Evolutionary conservation across 2,797 vertebrate genomes (phyloP), one percentile per base, ranked within the genome.

Genomic region (Anguilla obscura): DNA sequence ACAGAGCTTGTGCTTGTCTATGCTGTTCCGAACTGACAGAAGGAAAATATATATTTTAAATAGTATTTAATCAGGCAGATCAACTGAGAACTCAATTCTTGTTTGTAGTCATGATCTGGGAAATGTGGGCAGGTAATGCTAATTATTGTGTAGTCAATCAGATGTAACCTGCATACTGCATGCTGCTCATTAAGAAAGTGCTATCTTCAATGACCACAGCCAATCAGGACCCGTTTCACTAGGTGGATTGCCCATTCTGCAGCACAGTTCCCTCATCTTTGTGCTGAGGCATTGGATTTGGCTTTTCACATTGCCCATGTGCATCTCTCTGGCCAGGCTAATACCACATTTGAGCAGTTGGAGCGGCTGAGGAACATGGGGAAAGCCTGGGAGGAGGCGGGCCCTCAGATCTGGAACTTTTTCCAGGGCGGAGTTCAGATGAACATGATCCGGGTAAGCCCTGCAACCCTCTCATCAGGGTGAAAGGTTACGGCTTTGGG

Each of bases 291-390:
- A 33, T 74, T 74, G 27, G 74, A 79, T 21, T 79, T 45, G 33
- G 1, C 74, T 40, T 79, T 16, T 79, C 16, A 79, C 6, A 48
- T 27, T 85, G 71, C 30, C 10, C 58, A 9, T 79, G 50, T 85
- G 58, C 18, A 45, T 86, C 3, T 30, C 36, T 60, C 84, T 86
- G 74, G 88, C 90, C 90, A 99, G 98, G 97, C 98, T 89, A 99
- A 99, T 92, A 96, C 95, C 12, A 99, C 98, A 0, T 99, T 99
- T 89, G 97, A 99, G 91, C 97, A 99, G 92, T 93, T 99, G 84
- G 97, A 97, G 76, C 95, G 97, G 30, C 88, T 99, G 87, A 94
- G 91, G 88, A 95, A 97, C 91, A 94, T 99, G 92, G 94, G 94
- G 79, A 97, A 96, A 90, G 90, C 96, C 89, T 99, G 98, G 98